Evolutionary conservation across 2,888 invertebrate species (phyloP).

Genomic region (Villa cingulata): DNA sequence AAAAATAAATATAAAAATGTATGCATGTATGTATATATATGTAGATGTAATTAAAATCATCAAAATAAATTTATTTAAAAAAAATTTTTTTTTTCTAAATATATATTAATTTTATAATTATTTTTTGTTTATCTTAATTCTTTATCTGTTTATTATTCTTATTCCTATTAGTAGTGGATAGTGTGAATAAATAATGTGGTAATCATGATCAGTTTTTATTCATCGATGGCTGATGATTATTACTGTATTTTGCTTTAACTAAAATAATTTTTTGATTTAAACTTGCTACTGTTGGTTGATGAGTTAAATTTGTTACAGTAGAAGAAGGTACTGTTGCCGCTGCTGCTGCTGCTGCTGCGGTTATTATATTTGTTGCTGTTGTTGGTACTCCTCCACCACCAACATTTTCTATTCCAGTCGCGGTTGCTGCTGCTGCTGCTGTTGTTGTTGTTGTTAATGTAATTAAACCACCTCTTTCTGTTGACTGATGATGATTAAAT

Average conservation of each 20-base stretch:
- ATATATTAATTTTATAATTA: no score
- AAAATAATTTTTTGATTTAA: conserved; percentile 28
- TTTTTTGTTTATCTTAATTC: no score
- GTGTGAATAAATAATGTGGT: no score
- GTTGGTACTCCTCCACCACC: conserved; percentile 2
- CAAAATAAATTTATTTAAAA: no score
- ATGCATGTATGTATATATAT: no score
- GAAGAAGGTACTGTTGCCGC: not conserved
- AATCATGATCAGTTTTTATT: conserved; percentile 3
- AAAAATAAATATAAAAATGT: no score
- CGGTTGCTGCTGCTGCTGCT: conserved; percentile 5
- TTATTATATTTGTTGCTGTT: not conserved
- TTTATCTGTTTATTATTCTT: no score
- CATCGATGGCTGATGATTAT: conserved; percentile 5
- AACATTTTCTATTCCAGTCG: no score
- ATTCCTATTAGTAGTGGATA: no score
- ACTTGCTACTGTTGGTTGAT: conserved; percentile 15
- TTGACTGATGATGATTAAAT: conserved; percentile 10
- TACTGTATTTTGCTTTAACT: conserved; percentile 23
- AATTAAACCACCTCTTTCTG: conserved; percentile 4
- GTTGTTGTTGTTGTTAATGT: not conserved
- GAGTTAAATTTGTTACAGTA: not conserved
- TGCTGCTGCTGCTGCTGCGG: not conserved
- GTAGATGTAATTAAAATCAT: no score
- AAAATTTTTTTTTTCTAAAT: no score